Percentiles rank a stretch among this genome's conserved stretches.
phyloP scores from a whole-genome alignment of 2,888 invertebrate genomes.

The Neria commutata region DNA sequence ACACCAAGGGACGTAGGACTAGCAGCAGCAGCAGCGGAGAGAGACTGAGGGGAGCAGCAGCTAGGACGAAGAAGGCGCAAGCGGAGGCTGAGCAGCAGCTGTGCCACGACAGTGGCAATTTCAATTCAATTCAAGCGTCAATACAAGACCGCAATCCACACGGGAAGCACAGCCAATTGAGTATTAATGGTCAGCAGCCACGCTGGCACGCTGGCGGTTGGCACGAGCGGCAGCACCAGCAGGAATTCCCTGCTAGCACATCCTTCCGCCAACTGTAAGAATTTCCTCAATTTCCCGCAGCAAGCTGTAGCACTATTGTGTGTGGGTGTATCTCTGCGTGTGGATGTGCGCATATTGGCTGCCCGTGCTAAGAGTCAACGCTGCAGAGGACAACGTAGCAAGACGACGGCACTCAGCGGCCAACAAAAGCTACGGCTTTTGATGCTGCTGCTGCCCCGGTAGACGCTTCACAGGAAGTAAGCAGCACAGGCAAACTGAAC shows the following conservation, averaged over 20 bases:
- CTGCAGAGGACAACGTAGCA: neutral
- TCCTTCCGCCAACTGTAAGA: neutral
- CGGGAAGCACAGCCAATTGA: constrained; percentile 54
- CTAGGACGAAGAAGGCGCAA: no score
- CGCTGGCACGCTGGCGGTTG: neutral
- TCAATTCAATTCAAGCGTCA: constrained; percentile 54
- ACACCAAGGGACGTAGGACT: neutral
- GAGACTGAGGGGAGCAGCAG: neutral
- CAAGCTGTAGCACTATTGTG: neutral
- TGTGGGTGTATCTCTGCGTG: no score
- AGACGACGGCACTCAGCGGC: neutral
- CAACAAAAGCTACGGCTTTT: neutral
- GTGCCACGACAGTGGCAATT: constrained; percentile 35
- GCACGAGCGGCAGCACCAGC: constrained; percentile 24
- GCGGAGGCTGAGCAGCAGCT: no score
- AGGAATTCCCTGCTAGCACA: constrained; percentile 14
- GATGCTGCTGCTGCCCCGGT: no score
- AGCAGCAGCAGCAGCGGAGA: neutral
- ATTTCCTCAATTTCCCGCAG: constrained; percentile 2
- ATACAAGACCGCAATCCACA: constrained; percentile 44
- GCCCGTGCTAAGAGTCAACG: neutral
- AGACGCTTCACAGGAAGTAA: no score
- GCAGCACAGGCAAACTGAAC: no score
- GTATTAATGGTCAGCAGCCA: constrained; percentile 46
- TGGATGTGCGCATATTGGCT: no score